Base-by-base conservation (phyloP, 2,113 vertebrate species). In the Condylura cristata region DNA sequence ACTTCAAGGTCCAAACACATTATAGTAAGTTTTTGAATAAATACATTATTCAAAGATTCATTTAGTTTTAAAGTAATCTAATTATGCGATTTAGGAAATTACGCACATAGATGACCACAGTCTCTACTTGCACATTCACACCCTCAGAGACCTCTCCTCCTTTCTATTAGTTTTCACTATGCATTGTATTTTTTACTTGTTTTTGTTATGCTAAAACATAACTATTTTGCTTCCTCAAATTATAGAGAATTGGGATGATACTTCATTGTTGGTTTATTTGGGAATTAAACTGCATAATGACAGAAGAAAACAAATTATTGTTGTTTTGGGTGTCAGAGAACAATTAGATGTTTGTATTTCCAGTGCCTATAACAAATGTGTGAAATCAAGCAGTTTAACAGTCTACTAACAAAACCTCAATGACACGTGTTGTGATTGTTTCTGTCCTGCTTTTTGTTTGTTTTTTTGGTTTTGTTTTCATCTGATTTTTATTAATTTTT, bases 261-360 rank as follows among this genome's bases (percentile, higher is more conserved):
- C 20, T 81, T 87, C 39, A 41, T 70, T 93, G 46, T 87, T 93
- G 68, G 46, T 10, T 96, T 90, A 92, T 90, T 80, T 48, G 81
- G 48, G 14, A 93, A 82, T 85, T 90, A 93, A 86, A 88, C 2
- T 37, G 20, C 61, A 92, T 82, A 81, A 68, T 94, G 81, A 72
- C 17, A 86, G 39, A 89, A 94, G 34, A 83, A 24, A 84, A 48
- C 75, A 93, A 81, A 95, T 96, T 82, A 44, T 71, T 30, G 81
- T 94, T 84, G 83, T 86, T 95, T 75, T 58, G 32, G 34, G 63
- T 87, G 61, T 81, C 83, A 85, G 44, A 78, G 44, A 96, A 96
- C 46, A 97, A 94, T 79, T 46, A 90, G 95, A 90, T 83, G 71
- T 90, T 66, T 95, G 11, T 83, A 89, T 34, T 32, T 89, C 53